Evolutionary conservation across 2,888 invertebrate genomes (phyloP).

Genomic region (Papilio gigon): DNA sequence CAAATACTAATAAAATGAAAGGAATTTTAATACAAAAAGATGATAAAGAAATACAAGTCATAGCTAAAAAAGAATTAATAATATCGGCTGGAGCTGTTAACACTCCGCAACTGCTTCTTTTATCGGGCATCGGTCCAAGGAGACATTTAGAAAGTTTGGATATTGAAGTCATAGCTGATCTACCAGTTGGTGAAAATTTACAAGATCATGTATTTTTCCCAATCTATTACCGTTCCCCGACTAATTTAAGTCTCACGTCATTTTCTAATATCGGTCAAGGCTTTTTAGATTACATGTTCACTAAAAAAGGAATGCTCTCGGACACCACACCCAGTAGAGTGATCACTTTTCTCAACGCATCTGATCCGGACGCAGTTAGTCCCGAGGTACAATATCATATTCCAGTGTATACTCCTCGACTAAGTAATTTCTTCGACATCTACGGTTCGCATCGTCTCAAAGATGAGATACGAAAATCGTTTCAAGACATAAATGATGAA

Average conservation of each 20-base stretch:
- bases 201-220: constrained; percentile 59
- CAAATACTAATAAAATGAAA: constrained; percentile 49
- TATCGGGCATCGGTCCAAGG: constrained; percentile 58
- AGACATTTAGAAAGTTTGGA: constrained; percentile 50
- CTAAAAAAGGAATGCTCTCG: constrained; percentile 74
- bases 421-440: constrained; percentile 55
- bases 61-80: constrained; percentile 54
- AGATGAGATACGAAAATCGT: constrained; percentile 43
- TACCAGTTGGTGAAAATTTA: constrained; percentile 58
- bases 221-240: constrained; percentile 59
- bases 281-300: constrained; percentile 72
- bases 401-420: constrained; percentile 56
- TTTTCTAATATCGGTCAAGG: constrained; percentile 57
- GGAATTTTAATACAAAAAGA: constrained; percentile 51
- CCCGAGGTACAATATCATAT: constrained; percentile 66
- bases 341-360: constrained; percentile 62
- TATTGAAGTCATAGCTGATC: constrained; percentile 52
- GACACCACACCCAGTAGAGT: constrained; percentile 67
- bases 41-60: constrained; percentile 46
- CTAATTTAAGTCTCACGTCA: constrained; percentile 52
- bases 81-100: constrained; percentile 55
- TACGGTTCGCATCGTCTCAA: constrained; percentile 51
- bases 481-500: constrained; percentile 56
- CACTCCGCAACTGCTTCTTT: constrained; percentile 55
- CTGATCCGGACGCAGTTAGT: constrained; percentile 54